A percentile compares a stretch with the other conserved stretches of the same genome.
These are phyloP conservation scores for Lichenostomus cassidix DNA, from an alignment of 2,113 vertebrate genomes.

Conservation along the genomic window DNA sequence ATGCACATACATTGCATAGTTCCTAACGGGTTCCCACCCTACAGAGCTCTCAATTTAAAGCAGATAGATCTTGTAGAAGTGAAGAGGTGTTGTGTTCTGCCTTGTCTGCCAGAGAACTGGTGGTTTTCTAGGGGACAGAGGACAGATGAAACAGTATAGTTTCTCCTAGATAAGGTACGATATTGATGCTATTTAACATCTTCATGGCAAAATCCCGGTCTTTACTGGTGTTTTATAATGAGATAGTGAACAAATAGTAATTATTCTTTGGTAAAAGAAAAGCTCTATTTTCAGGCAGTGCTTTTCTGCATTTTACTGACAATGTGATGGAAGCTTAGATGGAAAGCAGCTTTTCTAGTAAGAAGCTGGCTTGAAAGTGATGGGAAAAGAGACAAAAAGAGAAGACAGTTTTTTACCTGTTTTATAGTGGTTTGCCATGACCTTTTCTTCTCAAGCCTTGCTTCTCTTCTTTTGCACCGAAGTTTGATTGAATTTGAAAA, in stretches of 20 bases:
- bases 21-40: not conserved
- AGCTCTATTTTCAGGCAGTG: constrained; percentile 11
- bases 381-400: not conserved
- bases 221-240: not conserved
- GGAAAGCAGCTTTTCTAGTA: constrained; percentile 23
- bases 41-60: not conserved
- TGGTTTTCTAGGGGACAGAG: not conserved
- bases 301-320: not conserved
- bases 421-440: not conserved
- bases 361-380: not conserved
- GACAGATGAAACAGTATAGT: not conserved
- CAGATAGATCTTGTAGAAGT: not conserved
- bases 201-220: not conserved
- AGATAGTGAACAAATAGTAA: not conserved
- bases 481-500: constrained; percentile 34
- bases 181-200: not conserved
- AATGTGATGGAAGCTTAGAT: not conserved
- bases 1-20: not conserved
- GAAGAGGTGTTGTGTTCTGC: not conserved
- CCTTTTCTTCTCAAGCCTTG: constrained; percentile 17
- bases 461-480: not conserved
- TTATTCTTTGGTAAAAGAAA: not conserved
- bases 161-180: not conserved
- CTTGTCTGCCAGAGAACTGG: not conserved
- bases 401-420: constrained; percentile 13